Conservation (phyloP, 2,113 vertebrate genomes). For the Macaca nemestrina region DNA sequence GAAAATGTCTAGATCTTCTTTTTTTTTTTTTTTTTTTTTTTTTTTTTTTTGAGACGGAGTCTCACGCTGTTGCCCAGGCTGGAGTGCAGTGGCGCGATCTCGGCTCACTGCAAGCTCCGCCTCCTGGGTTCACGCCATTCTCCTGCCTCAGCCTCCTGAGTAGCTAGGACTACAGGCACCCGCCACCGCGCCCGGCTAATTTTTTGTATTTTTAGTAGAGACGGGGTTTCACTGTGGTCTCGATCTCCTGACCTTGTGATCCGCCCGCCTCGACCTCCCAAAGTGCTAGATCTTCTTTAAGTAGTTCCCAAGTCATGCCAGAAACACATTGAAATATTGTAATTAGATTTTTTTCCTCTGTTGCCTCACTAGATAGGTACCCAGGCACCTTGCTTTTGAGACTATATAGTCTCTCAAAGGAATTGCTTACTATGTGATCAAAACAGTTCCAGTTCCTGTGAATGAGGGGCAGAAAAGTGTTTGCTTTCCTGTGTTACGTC, state of each 20-base stretch:
- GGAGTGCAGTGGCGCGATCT: too few relatives aligned
- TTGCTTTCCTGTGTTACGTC: not conserved
- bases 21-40: not conserved
- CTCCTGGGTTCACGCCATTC: too few relatives aligned
- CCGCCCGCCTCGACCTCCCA: too few relatives aligned
- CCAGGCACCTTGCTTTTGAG: not conserved
- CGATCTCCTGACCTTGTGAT: too few relatives aligned
- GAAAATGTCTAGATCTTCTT: not conserved
- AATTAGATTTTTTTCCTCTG: not conserved
- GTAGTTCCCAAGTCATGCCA: not conserved
- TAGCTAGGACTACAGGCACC: too few relatives aligned
- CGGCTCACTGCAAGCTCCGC: too few relatives aligned
- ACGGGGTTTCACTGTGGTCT: too few relatives aligned
- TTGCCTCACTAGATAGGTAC: not conserved
- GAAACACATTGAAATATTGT: not conserved
- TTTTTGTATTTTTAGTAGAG: too few relatives aligned
- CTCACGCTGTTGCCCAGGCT: too few relatives aligned
- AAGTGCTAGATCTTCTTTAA: not conserved
- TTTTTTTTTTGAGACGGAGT: too few relatives aligned
- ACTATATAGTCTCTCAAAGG: not conserved
- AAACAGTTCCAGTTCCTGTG: not conserved
- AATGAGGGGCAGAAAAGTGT: not conserved
- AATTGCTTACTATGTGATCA: not conserved
- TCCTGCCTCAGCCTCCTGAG: too few relatives aligned
- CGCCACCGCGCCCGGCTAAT: too few relatives aligned